These are phyloP conservation scores for Heliopora coerulea DNA, from an alignment of 92 coral and sea anemone genomes.

Conservation along the genomic window DNA sequence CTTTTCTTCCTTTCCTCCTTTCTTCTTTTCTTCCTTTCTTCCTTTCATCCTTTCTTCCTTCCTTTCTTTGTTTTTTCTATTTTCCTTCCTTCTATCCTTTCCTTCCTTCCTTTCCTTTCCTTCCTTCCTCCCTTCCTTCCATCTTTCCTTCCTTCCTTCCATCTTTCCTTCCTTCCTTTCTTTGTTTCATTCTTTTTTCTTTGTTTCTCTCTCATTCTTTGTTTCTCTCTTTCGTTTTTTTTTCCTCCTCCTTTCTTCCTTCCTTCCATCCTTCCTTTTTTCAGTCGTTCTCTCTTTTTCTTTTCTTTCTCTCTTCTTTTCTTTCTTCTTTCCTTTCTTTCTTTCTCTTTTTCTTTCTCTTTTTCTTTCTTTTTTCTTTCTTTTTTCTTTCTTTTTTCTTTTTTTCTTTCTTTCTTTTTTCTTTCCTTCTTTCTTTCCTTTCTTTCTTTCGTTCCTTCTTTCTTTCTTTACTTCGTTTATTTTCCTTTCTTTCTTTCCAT, in stretches of 20 bases:
- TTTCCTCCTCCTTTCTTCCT: neutral
- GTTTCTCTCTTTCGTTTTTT: neutral
- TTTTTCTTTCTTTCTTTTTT: neutral
- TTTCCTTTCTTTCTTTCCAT: neutral
- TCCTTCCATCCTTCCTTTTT: too few species aligned
- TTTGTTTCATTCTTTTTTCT: too few species aligned
- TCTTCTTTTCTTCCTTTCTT: neutral
- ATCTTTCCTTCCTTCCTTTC: too few species aligned
- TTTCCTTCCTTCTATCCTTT: neutral
- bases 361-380: neutral
- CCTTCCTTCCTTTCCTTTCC: neutral
- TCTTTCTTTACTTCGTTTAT: neutral
- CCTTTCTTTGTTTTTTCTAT: neutral
- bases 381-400: neutral
- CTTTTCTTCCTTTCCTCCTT: neutral
- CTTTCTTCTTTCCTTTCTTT: too few species aligned
- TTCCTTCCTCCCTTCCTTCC: neutral
- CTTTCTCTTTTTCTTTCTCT: neutral
- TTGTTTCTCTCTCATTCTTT: neutral
- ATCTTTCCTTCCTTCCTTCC: too few species aligned
- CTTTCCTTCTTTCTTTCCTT: neutral
- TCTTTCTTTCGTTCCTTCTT: neutral
- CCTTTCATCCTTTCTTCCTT: neutral
- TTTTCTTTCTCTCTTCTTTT: too few species aligned
- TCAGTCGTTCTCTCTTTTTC: too few species aligned